phyloP scores from a whole-genome alignment of 2,888 invertebrate species.

The Cyclophora albipunctata region DNA sequence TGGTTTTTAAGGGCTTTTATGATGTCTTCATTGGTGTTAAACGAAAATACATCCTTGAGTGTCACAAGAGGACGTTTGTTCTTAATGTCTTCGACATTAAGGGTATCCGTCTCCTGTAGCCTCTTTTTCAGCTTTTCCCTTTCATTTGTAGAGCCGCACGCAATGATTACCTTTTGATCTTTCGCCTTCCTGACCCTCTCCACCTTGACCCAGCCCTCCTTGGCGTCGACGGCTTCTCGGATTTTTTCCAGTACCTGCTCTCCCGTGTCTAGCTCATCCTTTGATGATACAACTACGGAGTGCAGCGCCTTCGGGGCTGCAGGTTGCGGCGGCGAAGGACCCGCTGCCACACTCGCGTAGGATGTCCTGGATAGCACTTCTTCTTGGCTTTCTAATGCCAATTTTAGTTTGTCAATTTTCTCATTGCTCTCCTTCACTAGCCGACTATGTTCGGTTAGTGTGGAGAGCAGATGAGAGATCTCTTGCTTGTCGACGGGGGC shows the following conservation, averaged over 20 bases:
- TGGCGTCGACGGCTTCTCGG: constrained; percentile 5
- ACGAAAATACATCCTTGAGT: not conserved
- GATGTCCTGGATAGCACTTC: too few relatives aligned
- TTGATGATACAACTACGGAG: not conserved
- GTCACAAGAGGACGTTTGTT: not conserved
- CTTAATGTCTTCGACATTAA: not conserved
- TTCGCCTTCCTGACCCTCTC: constrained; percentile 3
- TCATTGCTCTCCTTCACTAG: too few relatives aligned
- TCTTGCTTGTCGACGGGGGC: too few relatives aligned
- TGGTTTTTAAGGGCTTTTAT: not conserved
- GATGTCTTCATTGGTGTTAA: constrained; percentile 3
- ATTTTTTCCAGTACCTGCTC: not conserved
- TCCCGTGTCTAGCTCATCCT: constrained; percentile 1
- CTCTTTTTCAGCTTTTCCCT: not conserved
- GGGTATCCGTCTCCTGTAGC: not conserved
- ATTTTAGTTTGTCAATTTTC: too few relatives aligned
- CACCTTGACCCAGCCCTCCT: not conserved
- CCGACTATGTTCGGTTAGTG: too few relatives aligned
- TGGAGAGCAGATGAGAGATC: too few relatives aligned
- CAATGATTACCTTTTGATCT: constrained; percentile 5
- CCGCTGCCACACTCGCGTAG: not conserved
- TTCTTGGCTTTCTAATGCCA: too few relatives aligned
- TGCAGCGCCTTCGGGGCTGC: not conserved
- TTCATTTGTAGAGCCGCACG: constrained; percentile 1
- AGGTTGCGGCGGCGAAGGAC: not conserved